These are phyloP conservation scores for Diglossa brunneiventris DNA, from an alignment of 2,113 vertebrate genomes.

Conservation along the genomic window DNA sequence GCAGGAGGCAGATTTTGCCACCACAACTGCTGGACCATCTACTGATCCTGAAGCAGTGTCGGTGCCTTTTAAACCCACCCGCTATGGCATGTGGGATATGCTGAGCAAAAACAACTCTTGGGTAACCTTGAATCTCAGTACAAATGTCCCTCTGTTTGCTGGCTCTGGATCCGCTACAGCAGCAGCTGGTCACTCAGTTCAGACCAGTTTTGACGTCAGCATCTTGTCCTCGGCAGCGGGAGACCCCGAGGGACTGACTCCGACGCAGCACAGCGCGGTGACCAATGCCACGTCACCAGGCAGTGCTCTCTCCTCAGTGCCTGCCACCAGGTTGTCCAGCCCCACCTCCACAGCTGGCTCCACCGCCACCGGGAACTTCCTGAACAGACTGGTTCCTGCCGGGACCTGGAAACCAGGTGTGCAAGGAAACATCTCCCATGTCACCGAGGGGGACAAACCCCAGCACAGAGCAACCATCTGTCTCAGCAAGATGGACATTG, in stretches of 20 bases:
- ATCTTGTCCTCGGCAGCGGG: conserved; percentile 50
- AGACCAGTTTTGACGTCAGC: conserved; percentile 54
- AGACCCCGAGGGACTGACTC: conserved; percentile 37
- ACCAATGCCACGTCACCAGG: not conserved
- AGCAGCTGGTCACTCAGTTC: conserved; percentile 26
- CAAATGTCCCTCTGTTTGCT: conserved; percentile 64
- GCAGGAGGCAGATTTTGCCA: conserved; percentile 27
- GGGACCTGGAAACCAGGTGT: conserved; percentile 82
- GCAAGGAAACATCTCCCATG: conserved; percentile 84
- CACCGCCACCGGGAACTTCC: conserved; percentile 85
- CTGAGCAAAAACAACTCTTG: conserved; percentile 69
- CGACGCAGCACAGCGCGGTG: conserved; percentile 21
- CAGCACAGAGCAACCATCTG: conserved; percentile 86
- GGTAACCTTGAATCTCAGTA: conserved; percentile 62
- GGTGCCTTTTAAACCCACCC: conserved; percentile 71
- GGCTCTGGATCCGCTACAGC: conserved; percentile 54
- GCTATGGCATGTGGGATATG: conserved; percentile 48
- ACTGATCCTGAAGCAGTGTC: conserved; percentile 51
- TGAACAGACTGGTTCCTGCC: conserved; percentile 86
- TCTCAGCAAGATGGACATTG: conserved; percentile 92
- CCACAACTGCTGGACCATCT: conserved; percentile 49
- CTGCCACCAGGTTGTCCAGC: conserved; percentile 60
- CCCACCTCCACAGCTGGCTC: conserved; percentile 76
- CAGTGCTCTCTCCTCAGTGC: conserved; percentile 6
- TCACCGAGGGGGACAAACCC: conserved; percentile 80